Percentiles rank a stretch among this genome's conserved stretches.
Evolutionary conservation across 92 coral and sea anemone genomes (phyloP).

Genomic region (Phenganax stokvisi): DNA sequence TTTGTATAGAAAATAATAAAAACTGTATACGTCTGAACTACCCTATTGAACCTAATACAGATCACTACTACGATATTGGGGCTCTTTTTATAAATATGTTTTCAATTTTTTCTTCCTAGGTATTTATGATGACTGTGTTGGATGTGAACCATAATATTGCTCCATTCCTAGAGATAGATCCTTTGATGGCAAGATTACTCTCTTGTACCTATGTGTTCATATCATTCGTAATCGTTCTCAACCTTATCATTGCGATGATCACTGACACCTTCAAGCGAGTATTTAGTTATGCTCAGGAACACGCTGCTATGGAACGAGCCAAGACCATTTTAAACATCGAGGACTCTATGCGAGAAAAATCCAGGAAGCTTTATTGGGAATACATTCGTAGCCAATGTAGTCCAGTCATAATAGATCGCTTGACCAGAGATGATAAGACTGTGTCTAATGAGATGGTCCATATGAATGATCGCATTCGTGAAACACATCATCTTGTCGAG

Average conservation of each 20-base stretch:
- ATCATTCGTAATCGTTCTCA: constrained; percentile 76
- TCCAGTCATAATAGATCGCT: constrained; percentile 38
- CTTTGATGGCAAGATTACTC: constrained; percentile 78
- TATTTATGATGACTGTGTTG: constrained; percentile 87
- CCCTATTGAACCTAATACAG: too few species aligned
- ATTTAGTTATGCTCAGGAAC: constrained; percentile 85
- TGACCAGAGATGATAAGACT: not conserved
- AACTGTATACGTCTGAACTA: too few species aligned
- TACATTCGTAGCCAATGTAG: constrained; percentile 69
- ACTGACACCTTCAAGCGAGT: constrained; percentile 94
- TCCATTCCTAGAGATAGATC: constrained; percentile 61
- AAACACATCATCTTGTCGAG: constrained; percentile 20
- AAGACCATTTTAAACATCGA: constrained; percentile 71
- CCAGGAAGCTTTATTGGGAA: constrained; percentile 62
- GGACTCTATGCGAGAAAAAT: constrained; percentile 53
- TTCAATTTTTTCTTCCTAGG: not conserved
- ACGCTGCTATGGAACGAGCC: constrained; percentile 94
- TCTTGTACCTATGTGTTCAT: constrained; percentile 84
- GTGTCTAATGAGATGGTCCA: not conserved
- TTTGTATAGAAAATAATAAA: too few species aligned
- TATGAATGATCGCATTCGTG: constrained; percentile 12
- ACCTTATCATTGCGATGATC: constrained; percentile 88
- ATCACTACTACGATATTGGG: too few species aligned
- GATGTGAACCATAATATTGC: constrained; percentile 65
- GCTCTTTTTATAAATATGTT: not conserved